Conservation (phyloP, 2,113 vertebrate species). For the Pongo abelii region DNA sequence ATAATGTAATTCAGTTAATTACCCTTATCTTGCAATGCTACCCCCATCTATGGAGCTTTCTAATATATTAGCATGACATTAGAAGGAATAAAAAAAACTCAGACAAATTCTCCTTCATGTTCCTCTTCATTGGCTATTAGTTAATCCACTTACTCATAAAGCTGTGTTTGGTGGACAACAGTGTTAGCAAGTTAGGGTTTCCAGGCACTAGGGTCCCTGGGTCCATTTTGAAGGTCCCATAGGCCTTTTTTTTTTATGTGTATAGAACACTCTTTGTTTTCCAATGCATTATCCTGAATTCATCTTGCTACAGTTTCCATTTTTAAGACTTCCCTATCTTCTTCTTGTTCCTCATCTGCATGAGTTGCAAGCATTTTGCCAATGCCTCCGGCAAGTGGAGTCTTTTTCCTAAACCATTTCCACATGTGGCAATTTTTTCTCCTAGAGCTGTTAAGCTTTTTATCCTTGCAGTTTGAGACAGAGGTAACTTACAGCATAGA, state of each 20-base stretch:
- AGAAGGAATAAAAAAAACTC: not conserved
- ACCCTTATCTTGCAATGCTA: not conserved
- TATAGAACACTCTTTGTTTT: not conserved
- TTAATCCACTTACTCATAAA: not conserved
- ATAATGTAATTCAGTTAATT: not conserved
- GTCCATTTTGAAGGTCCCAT: not conserved
- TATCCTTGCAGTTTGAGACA: not conserved
- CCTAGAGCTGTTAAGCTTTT: constrained; percentile 9
- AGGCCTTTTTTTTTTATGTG: not conserved
- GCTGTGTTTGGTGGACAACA: not conserved
- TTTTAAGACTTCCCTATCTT: not conserved
- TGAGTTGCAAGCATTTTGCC: not conserved
- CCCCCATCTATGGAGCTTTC: not conserved
- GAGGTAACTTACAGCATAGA: not conserved
- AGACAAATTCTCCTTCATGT: not conserved
- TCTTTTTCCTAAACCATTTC: not conserved
- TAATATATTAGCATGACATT: not conserved
- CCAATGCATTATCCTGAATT: not conserved
- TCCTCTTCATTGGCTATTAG: not conserved
- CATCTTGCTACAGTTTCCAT: not conserved
- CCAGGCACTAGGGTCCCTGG: not conserved
- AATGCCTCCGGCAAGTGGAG: not conserved
- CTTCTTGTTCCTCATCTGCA: not conserved
- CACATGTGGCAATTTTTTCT: not conserved
- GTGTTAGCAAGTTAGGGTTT: not conserved